phyloP scores from a whole-genome alignment of 2,113 vertebrate species.

The Petroica traversi region DNA sequence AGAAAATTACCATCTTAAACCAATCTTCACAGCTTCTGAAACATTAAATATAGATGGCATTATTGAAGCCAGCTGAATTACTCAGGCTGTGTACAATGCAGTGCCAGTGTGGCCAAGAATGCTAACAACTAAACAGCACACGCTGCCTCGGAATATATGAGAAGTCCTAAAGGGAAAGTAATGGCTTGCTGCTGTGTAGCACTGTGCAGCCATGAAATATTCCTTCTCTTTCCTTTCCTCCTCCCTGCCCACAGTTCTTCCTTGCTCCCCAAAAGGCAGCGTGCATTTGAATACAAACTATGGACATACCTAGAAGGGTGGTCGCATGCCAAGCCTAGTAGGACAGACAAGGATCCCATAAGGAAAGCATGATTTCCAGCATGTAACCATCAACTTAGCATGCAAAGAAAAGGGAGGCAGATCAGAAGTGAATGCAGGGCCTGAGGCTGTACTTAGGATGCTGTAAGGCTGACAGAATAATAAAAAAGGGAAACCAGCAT shows the following conservation, averaged over 20 bases:
- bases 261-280: not conserved
- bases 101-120: constrained; percentile 39
- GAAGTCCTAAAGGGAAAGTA: constrained; percentile 45
- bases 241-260: not conserved
- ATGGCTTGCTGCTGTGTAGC: not conserved
- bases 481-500: not conserved
- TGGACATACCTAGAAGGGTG: not conserved
- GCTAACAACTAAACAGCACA: not conserved
- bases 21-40: constrained; percentile 30
- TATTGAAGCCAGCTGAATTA: constrained; percentile 53
- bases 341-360: not conserved
- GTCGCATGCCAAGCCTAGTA: not conserved
- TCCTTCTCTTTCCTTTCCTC: not conserved
- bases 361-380: not conserved
- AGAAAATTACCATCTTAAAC: constrained; percentile 68
- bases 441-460: not conserved
- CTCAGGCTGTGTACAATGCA: constrained; percentile 39
- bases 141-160: not conserved
- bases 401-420: not conserved
- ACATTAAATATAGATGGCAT: constrained; percentile 65
- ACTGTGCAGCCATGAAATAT: not conserved
- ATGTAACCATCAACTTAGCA: not conserved
- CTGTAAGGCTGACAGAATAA: constrained; percentile 13
- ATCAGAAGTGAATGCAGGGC: not conserved
- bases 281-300: not conserved